Conservation (phyloP, 2,888 invertebrate species). For the Koerneria pararmatus region DNA sequence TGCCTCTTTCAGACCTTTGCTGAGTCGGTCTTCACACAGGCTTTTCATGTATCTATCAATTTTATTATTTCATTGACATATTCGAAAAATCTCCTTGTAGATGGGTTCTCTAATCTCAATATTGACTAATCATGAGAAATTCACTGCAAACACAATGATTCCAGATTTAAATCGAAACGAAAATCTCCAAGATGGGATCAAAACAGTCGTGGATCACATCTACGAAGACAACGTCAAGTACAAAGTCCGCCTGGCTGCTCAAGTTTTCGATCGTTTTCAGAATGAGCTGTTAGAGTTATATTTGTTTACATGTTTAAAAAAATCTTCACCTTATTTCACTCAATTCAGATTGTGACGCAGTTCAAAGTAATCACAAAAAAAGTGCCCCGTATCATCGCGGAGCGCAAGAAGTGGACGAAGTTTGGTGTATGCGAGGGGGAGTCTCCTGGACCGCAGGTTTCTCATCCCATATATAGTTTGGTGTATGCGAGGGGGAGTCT, state of each 20-base stretch:
- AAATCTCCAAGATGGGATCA: conserved; percentile 34
- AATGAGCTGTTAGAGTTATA: no score
- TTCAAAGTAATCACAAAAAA: conserved; percentile 72
- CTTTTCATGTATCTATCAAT: conserved; percentile 15
- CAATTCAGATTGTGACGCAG: conserved; percentile 66
- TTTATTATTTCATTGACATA: conserved; percentile 2
- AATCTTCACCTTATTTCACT: background rate
- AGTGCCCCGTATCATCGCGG: conserved; percentile 77
- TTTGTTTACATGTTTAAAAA: no score
- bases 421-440: conserved; percentile 87
- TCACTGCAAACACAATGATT: conserved; percentile 9
- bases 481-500: conserved; percentile 81
- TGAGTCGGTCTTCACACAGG: no score
- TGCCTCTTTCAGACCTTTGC: no score
- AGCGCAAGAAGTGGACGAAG: conserved; percentile 85
- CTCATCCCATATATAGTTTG: conserved; percentile 71
- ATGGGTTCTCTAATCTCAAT: no score
- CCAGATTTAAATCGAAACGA: conserved; percentile 10
- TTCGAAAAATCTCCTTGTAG: conserved; percentile 18
- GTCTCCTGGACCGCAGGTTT: conserved; percentile 86
- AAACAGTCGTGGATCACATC: conserved; percentile 42
- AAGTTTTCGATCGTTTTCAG: background rate
- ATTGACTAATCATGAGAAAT: no score
- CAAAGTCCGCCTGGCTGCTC: conserved; percentile 27
- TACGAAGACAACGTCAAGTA: conserved; percentile 39